These are phyloP conservation scores for Labia minor DNA, from an alignment of 2,888 invertebrate species.

Conservation along the genomic window DNA sequence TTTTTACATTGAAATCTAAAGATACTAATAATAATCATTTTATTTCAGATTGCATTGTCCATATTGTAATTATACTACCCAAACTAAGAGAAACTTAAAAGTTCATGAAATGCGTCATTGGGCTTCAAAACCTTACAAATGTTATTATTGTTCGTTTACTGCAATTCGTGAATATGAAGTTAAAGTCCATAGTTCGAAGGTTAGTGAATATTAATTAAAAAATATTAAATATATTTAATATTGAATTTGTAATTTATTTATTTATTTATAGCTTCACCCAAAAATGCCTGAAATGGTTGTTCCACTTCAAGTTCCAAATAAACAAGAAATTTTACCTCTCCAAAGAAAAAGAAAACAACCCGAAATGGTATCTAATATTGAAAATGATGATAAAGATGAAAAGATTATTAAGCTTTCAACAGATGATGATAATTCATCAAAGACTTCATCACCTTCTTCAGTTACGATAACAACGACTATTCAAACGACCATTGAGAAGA, in stretches of 20 bases:
- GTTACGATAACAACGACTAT: background rate
- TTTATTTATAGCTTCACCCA: background rate
- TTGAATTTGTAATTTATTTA: no score
- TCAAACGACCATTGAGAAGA: background rate
- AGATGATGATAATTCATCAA: background rate
- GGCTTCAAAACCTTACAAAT: slow-evolving; percentile 38
- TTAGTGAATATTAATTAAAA: slow-evolving; percentile 3
- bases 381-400: background rate
- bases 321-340: background rate
- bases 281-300: background rate
- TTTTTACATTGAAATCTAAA: no score
- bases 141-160: slow-evolving; percentile 35
- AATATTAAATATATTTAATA: no score
- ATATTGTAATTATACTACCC: slow-evolving; percentile 32
- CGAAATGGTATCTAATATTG: background rate
- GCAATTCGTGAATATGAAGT: slow-evolving; percentile 23
- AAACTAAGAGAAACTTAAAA: slow-evolving; percentile 30
- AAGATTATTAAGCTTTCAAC: background rate
- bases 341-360: background rate
- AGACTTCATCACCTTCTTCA: background rate
- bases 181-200: slow-evolving; percentile 19
- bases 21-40: no score
- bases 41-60: slow-evolving; percentile 30
- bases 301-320: background rate
- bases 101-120: slow-evolving; percentile 42